Evolutionary conservation across 2,888 invertebrate genomes (phyloP).

Genomic region (Athrips mouffetella): DNA sequence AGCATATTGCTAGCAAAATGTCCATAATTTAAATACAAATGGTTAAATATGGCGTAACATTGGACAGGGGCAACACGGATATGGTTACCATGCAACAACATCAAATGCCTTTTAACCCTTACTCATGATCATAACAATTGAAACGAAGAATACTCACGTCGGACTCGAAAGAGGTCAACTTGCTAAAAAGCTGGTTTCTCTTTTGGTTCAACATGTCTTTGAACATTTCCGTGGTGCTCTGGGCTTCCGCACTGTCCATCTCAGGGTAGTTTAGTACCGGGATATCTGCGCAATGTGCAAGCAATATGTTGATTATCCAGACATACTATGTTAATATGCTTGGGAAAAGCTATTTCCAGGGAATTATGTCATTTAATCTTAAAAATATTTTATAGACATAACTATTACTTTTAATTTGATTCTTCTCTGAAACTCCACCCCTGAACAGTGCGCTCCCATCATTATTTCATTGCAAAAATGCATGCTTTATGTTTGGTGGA

Average conservation of each 20-base stretch:
- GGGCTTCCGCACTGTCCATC: conserved; percentile 81
- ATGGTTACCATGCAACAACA: conserved; percentile 52
- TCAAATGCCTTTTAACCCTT: conserved; percentile 13
- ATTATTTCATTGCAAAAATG: too few relatives aligned
- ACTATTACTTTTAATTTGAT: too few relatives aligned
- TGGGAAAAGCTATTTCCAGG: too few relatives aligned
- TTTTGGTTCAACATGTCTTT: conserved; percentile 96
- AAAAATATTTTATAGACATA: too few relatives aligned
- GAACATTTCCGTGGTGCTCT: conserved; percentile 94
- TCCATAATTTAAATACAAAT: too few relatives aligned
- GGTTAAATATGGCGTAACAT: neutral
- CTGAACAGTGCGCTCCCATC: too few relatives aligned
- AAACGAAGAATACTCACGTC: conserved; percentile 83
- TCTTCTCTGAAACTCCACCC: too few relatives aligned
- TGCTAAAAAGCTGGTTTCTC: conserved; percentile 90
- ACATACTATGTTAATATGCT: too few relatives aligned
- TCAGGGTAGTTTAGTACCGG: conserved; percentile 81
- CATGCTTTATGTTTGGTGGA: too few relatives aligned
- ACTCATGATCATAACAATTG: conserved; percentile 7
- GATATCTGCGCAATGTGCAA: conserved; percentile 40
- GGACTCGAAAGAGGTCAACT: conserved; percentile 92
- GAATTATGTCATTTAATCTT: too few relatives aligned
- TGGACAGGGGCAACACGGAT: conserved; percentile 10
- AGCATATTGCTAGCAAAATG: too few relatives aligned
- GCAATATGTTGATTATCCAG: too few relatives aligned